These are phyloP conservation scores for Elachura formosa DNA, from an alignment of 2,113 vertebrate species.

Conservation along the genomic window DNA sequence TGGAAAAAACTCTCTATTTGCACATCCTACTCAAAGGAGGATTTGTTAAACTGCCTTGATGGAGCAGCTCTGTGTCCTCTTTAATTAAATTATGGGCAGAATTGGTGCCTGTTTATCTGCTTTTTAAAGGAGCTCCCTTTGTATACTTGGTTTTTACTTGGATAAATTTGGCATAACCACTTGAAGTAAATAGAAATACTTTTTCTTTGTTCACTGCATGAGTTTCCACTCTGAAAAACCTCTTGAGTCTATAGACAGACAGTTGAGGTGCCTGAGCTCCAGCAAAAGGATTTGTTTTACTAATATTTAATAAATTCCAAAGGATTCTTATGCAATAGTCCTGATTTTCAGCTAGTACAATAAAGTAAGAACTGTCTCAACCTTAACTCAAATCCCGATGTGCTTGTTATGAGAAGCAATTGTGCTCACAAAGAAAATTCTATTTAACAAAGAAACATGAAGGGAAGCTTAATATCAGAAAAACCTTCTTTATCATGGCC, in stretches of 20 bases:
- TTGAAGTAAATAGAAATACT: not conserved
- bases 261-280: not conserved
- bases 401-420: not conserved
- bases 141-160: not conserved
- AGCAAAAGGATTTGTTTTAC: not conserved
- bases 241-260: fast-evolving
- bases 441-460: not conserved
- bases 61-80: not conserved
- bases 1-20: not conserved
- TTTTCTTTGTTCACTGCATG: not conserved
- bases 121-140: not conserved
- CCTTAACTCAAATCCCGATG: not conserved
- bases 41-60: not conserved
- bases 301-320: not conserved
- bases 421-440: fast-evolving
- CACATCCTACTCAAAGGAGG: not conserved
- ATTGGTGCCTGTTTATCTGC: not conserved
- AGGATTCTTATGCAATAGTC: not conserved
- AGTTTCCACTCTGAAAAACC: not conserved
- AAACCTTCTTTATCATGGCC: not conserved
- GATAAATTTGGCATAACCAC: not conserved
- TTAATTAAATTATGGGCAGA: not conserved
- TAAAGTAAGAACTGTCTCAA: not conserved
- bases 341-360: not conserved
- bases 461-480: not conserved